A percentile compares a stretch with the other conserved stretches of the same genome.
Evolutionary conservation across 1,140 invertebrate species (phyloP).

Genomic region (Drosophila sturtevanti): DNA sequence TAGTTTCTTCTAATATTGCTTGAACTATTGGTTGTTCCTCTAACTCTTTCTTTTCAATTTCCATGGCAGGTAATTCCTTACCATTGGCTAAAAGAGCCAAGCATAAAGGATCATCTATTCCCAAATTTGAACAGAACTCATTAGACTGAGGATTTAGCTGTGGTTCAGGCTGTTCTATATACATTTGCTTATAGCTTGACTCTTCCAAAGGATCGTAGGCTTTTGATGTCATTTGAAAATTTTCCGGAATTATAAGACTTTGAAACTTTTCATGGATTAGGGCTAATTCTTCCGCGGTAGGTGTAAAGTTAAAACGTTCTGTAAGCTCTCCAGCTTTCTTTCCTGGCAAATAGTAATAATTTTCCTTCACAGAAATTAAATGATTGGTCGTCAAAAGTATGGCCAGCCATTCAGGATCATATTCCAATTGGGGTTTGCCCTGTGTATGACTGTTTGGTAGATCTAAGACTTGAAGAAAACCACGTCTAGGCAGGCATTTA

Average conservation of each 20-base stretch:
- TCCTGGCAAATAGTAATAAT: conserved; percentile 91
- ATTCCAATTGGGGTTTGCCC: conserved; percentile 86
- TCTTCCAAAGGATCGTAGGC: conserved; percentile 84
- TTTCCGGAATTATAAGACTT: conserved; percentile 87
- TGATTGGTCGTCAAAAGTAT: conserved; percentile 95
- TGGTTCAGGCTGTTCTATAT: conserved; percentile 82
- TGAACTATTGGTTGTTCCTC: neutral
- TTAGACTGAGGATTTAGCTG: conserved; percentile 92
- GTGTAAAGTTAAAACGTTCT: conserved; percentile 89
- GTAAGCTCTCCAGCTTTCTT: conserved; percentile 84
- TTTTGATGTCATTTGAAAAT: conserved; percentile 90
- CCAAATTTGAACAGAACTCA: conserved; percentile 90
- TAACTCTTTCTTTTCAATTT: neutral
- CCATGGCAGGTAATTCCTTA: conserved; percentile 46
- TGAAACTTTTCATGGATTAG: conserved; percentile 87
- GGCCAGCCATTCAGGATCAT: conserved; percentile 97
- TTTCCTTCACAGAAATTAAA: conserved; percentile 89
- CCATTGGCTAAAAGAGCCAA: conserved; percentile 83
- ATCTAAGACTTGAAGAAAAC: conserved; percentile 92
- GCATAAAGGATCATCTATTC: conserved; percentile 89
- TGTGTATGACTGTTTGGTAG: conserved; percentile 63
- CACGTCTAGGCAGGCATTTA: conserved; percentile 95
- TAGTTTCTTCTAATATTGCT: neutral
- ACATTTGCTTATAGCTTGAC: conserved; percentile 60
- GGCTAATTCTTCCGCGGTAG: conserved; percentile 89